Evolutionary conservation across 2,113 vertebrate genomes (phyloP).

Genomic region (Xenopus borealis): DNA sequence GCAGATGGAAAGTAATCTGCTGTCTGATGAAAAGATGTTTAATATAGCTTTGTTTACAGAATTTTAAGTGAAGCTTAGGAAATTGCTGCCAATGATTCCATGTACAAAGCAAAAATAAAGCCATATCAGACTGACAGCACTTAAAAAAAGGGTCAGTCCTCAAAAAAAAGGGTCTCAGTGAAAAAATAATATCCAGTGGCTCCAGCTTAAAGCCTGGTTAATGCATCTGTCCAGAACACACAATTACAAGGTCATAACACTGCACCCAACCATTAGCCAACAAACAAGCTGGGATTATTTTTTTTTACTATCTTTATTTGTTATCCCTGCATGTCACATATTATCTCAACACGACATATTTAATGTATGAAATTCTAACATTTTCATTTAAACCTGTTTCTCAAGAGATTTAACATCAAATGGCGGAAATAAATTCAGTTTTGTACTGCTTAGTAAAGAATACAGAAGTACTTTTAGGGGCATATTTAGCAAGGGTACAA

Average conservation of each 20-base stretch:
- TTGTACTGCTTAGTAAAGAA: slow-evolving; percentile 30
- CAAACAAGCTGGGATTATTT: slow-evolving; percentile 71
- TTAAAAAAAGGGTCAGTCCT: slow-evolving; percentile 75
- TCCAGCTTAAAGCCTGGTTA: slow-evolving; percentile 87
- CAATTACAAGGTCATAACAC: slow-evolving; percentile 89
- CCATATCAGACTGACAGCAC: slow-evolving; percentile 67
- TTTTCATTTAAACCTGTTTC: slow-evolving; percentile 71
- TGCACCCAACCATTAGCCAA: slow-evolving; percentile 78
- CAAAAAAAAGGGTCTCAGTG: slow-evolving; percentile 73
- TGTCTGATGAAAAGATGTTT: slow-evolving; percentile 71
- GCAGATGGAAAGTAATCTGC: slow-evolving; percentile 54
- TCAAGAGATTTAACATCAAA: slow-evolving; percentile 65
- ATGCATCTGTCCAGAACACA: slow-evolving; percentile 88
- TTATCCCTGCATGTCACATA: slow-evolving; percentile 60
- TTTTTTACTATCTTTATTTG: slow-evolving; percentile 73
- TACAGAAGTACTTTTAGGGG: too few species aligned
- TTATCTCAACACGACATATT: slow-evolving; percentile 53
- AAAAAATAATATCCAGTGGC: slow-evolving; percentile 90
- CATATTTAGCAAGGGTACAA: too few species aligned
- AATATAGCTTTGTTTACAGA: slow-evolving; percentile 78
- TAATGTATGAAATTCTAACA: slow-evolving; percentile 67
- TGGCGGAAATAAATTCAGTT: slow-evolving; percentile 66
- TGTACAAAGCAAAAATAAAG: slow-evolving; percentile 67
- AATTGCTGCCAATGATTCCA: slow-evolving; percentile 71
- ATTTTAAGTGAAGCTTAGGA: slow-evolving; percentile 70